Percentiles rank a stretch among this genome's conserved stretches.
These are phyloP conservation scores for Nautilus pompilius DNA, from an alignment of 1,140 invertebrate species.

Conservation along the genomic window DNA sequence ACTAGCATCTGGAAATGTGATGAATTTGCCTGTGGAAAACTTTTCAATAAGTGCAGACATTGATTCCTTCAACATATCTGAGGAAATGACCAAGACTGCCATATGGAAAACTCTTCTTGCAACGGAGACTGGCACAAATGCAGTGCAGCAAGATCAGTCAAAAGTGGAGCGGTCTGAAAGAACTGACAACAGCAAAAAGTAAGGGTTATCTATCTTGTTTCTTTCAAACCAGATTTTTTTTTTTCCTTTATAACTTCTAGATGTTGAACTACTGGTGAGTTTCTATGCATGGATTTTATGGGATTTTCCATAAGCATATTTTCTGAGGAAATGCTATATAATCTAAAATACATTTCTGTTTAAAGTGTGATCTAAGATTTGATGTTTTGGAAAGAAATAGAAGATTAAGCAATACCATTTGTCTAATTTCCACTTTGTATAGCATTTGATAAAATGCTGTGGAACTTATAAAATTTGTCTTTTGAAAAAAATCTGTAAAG, in stretches of 20 bases:
- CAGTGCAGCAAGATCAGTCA: conserved; percentile 9
- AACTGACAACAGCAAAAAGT: conserved; percentile 16
- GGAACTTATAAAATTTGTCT: no score
- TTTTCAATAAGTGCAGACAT: conserved; percentile 23
- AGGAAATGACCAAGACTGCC: conserved; percentile 37
- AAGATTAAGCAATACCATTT: no score
- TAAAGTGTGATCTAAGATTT: conserved; percentile 9
- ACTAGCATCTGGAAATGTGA: conserved; percentile 13
- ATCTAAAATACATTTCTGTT: not conserved
- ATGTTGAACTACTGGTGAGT: not conserved
- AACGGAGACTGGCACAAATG: conserved; percentile 29
- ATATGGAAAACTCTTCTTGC: conserved; percentile 41
- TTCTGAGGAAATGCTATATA: no score
- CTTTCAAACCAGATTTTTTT: no score
- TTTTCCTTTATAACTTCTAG: no score
- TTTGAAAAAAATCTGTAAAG: no score
- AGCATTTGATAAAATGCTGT: no score
- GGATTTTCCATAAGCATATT: not conserved
- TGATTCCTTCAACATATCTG: conserved; percentile 34
- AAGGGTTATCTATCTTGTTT: not conserved
- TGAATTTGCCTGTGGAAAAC: conserved; percentile 15
- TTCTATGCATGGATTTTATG: not conserved
- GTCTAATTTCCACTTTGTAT: no score
- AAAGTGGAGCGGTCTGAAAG: not conserved
- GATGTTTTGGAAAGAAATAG: no score